These are phyloP conservation scores for Ylistrum balloti DNA, from an alignment of 1,140 invertebrate species.

Conservation along the genomic window DNA sequence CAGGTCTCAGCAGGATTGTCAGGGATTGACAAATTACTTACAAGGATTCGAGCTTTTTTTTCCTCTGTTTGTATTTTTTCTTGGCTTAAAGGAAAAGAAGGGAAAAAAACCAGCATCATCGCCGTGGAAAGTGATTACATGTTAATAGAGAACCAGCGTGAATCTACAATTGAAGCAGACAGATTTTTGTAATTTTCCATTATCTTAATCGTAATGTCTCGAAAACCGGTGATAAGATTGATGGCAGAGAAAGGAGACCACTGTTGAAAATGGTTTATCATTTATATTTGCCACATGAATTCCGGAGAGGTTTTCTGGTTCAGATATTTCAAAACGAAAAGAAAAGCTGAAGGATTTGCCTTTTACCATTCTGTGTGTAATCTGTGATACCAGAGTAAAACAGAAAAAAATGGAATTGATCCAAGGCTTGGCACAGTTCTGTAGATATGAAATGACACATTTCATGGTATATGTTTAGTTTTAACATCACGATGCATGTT, in stretches of 20 bases:
- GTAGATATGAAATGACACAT: no score
- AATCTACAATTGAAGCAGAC: neutral
- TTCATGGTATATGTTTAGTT: no score
- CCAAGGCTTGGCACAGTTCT: no score
- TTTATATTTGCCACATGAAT: neutral
- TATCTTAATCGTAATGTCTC: constrained; percentile 33
- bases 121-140: constrained; percentile 13
- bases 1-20: neutral
- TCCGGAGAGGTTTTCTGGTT: constrained; percentile 20
- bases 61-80: neutral
- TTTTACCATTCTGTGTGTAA: neutral
- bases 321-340: neutral
- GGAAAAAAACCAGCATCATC: neutral
- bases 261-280: neutral
- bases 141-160: constrained; percentile 12
- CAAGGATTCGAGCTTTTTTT: neutral
- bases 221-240: neutral
- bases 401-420: no score
- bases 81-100: neutral
- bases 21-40: constrained; percentile 6
- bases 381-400: neutral
- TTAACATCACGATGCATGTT: no score
- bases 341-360: neutral
- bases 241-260: constrained; percentile 19
- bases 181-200: constrained; percentile 28